Conservation (phyloP, 2,888 invertebrate genomes). For the Ryuthela nishihirai region DNA sequence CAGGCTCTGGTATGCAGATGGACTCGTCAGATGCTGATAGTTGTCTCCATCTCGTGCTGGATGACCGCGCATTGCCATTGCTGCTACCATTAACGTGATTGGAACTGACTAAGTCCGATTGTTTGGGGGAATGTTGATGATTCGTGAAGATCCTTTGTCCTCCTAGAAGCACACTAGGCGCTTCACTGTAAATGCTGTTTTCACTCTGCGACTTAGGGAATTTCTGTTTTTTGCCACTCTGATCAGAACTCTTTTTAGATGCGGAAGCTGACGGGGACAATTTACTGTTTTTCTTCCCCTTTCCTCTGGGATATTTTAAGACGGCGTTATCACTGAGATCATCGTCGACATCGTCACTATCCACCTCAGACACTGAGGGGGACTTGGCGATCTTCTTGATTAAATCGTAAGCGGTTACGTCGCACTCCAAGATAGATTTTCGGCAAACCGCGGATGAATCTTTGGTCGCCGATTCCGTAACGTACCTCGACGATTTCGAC, state of each 20-base stretch:
- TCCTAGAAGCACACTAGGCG: conserved; percentile 25
- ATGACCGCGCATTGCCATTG: background rate
- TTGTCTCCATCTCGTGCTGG: conserved; percentile 11
- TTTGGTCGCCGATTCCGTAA: conserved; percentile 9
- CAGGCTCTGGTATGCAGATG: conserved; percentile 40
- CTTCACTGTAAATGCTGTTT: conserved; percentile 25
- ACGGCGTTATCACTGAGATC: conserved; percentile 35
- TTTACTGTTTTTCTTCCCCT: background rate
- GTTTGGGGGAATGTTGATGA: conserved; percentile 12
- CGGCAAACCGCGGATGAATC: conserved; percentile 16
- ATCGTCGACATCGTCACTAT: conserved; percentile 29
- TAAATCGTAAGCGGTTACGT: conserved; percentile 41
- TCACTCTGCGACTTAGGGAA: conserved; percentile 28
- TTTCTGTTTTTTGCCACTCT: conserved; percentile 3
- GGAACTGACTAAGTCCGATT: conserved; percentile 5
- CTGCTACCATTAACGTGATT: background rate
- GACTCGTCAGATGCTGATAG: conserved; percentile 25
- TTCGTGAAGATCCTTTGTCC: conserved; percentile 32
- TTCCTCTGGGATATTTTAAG: no score
- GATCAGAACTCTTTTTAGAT: no score
- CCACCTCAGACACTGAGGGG: conserved; percentile 26
- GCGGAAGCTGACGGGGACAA: background rate
- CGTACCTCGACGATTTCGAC: conserved; percentile 11
- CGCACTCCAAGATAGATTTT: conserved; percentile 43
- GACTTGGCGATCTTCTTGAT: conserved; percentile 27